Evolutionary conservation across 2,113 vertebrate species (phyloP), one percentile per base, ranked within the genome.

Genomic region (Hiodon alosoides): DNA sequence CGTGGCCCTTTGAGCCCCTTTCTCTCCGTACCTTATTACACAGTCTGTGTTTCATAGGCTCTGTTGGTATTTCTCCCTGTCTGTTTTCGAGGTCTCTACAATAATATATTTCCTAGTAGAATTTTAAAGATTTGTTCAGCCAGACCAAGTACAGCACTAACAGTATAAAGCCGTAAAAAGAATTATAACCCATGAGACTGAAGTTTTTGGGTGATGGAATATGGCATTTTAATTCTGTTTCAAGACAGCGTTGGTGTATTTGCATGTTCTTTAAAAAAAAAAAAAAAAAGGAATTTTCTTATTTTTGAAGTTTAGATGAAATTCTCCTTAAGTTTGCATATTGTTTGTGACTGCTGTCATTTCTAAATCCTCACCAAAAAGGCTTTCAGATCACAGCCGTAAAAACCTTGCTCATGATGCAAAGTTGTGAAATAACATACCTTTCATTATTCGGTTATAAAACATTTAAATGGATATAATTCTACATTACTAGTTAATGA

Each of bases 1-100:
- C 14, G 0, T 70, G 72, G 48, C 17, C 67, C 78, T 17, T 10
- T 67, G 14, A 71, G 72, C 54, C 80, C 14, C 50, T 51, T 9
- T 52, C 7, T 71, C n/a, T 9, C 16, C 16, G n/a, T 7, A 3
- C n/a, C 55, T 46, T 64, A 47, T 71, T 57, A 71, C 17, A 47
- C 2, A 52, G 8, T 46, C 55, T 46, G 55, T 52, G 50, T 70
- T n/a, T 16, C 52, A 55, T 16, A 54, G 31, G 69, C 55, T 64
- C 14, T 6, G 13, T 64, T 16, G 17, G 5, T 71, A 8, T 52
- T 46, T 58, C 55, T 46, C 52, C n/a, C 16, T 48, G 72, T 65
- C 58, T 16, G 14, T 61, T 5, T 48, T 14, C 16, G 3, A n/a
- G 5, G n/a, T n/a, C 31, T 64, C 71, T 64, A 13, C 7, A n/a